These are phyloP conservation scores for Phaethornis superciliosus DNA, from an alignment of 2,113 vertebrate species.

Conservation along the genomic window DNA sequence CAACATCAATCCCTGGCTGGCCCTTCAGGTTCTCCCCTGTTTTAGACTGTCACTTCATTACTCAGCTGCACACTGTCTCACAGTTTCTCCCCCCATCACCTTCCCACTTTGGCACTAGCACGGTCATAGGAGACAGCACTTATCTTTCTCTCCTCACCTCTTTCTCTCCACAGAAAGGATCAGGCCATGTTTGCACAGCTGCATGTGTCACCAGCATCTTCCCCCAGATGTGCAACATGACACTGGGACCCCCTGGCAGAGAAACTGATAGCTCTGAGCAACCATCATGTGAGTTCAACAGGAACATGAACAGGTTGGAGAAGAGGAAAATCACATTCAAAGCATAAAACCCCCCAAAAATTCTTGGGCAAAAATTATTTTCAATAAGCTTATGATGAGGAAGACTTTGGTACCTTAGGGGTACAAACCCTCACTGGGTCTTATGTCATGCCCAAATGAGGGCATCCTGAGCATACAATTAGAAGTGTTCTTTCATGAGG, in stretches of 20 bases:
- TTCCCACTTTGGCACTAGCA: background rate
- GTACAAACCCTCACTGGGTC: background rate
- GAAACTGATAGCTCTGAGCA: background rate
- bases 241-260: background rate
- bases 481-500: too few species aligned
- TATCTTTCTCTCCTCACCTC: background rate
- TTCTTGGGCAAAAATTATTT: background rate
- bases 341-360: background rate
- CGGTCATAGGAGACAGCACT: background rate
- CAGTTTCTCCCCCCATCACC: background rate
- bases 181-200: background rate
- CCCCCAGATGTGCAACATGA: background rate
- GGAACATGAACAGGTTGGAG: background rate
- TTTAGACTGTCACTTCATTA: conserved; percentile 3
- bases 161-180: background rate
- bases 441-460: background rate
- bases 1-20: background rate
- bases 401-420: background rate
- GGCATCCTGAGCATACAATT: background rate
- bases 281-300: background rate
- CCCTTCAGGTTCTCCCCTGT: background rate
- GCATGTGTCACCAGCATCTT: background rate
- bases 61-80: background rate
- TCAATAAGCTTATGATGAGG: background rate
- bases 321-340: background rate